Evolutionary conservation across 2,888 invertebrate genomes (phyloP).

Genomic region (Heliconius ethilla): DNA sequence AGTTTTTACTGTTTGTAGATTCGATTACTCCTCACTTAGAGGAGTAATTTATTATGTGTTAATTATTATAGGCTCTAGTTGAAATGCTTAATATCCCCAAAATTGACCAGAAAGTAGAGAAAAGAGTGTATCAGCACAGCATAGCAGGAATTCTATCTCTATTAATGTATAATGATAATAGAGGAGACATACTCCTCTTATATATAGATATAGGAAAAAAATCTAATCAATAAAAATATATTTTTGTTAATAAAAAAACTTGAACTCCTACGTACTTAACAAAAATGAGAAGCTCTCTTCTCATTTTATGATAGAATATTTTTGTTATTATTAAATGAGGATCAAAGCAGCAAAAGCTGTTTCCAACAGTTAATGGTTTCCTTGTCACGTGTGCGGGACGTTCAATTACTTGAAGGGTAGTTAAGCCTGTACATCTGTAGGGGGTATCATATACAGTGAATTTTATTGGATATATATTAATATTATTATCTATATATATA

Average conservation of each 20-base stretch:
- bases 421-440: background rate
- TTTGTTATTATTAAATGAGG: conserved; percentile 27
- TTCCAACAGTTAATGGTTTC: conserved; percentile 9
- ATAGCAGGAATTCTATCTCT: too few relatives aligned
- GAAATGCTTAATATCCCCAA: too few relatives aligned
- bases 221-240: too few relatives aligned
- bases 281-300: background rate
- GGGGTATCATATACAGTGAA: background rate
- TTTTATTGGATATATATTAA: background rate
- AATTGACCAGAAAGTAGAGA: too few relatives aligned
- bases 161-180: too few relatives aligned
- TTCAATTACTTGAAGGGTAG: conserved; percentile 22
- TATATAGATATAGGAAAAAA: too few relatives aligned
- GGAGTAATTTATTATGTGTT: too few relatives aligned
- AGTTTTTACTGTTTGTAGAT: background rate
- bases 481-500: too few relatives aligned
- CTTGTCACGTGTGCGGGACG: conserved; percentile 14
- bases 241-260: background rate
- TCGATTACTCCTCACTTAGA: too few relatives aligned
- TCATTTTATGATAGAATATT: conserved; percentile 18
- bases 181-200: too few relatives aligned
- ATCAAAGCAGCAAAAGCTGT: conserved; percentile 19
- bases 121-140: too few relatives aligned
- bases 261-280: background rate
- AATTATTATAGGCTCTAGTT: too few relatives aligned